These are phyloP conservation scores for Cerastis leucographa DNA, from an alignment of 2,888 invertebrate genomes.

Conservation along the genomic window DNA sequence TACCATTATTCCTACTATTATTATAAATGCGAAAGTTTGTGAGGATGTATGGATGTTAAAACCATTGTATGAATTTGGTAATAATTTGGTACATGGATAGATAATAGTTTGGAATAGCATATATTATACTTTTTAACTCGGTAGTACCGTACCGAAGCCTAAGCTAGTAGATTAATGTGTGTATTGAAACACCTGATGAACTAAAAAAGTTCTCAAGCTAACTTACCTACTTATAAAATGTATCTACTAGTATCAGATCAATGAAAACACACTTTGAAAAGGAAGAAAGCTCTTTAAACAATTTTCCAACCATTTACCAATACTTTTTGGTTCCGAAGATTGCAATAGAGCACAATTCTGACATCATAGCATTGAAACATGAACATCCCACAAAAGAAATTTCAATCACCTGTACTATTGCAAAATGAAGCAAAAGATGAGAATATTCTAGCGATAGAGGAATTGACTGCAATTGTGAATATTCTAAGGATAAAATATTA, in stretches of 20 bases:
- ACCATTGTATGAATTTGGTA: too few relatives aligned
- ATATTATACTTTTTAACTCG: too few relatives aligned
- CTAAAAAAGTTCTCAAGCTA: not conserved
- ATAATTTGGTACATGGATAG: too few relatives aligned
- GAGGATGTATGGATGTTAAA: too few relatives aligned
- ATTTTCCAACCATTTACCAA: slow-evolving; percentile 23
- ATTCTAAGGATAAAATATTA: not conserved
- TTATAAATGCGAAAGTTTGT: too few relatives aligned
- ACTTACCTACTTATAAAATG: not conserved
- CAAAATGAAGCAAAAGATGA: slow-evolving; percentile 3
- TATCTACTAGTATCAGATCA: not conserved
- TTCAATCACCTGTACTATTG: slow-evolving; percentile 16
- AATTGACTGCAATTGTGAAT: not conserved
- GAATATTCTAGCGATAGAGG: not conserved
- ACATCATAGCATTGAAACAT: slow-evolving; percentile 13
- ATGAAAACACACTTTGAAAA: not conserved
- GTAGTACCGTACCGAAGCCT: too few relatives aligned
- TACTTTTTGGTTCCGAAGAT: slow-evolving; percentile 26
- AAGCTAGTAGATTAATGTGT: too few relatives aligned
- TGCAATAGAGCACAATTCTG: slow-evolving; percentile 18
- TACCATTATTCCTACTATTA: too few relatives aligned
- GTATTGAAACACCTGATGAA: not conserved
- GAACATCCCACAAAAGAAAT: slow-evolving; percentile 33
- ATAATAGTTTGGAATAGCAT: too few relatives aligned
- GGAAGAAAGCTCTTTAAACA: not conserved